phyloP scores from a whole-genome alignment of 2,888 invertebrate genomes.

The Drosophila multiciliata region DNA sequence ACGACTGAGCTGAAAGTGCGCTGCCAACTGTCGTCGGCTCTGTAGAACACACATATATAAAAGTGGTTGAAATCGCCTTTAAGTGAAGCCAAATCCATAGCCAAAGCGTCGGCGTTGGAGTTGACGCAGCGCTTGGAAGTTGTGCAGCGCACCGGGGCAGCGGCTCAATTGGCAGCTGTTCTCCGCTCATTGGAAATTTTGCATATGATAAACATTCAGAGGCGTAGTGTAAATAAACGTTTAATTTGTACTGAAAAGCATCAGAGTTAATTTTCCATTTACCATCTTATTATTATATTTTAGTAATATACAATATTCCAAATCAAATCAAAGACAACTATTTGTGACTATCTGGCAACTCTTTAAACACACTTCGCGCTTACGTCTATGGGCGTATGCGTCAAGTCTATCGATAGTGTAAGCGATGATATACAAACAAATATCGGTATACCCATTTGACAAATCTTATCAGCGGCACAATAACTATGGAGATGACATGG shows the following conservation, averaged over 20 bases:
- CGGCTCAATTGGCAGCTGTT: slow-evolving; percentile 43
- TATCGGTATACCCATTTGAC: not conserved
- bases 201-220: slow-evolving; percentile 39
- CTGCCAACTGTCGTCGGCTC: slow-evolving; percentile 45
- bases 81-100: slow-evolving; percentile 66
- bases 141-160: slow-evolving; percentile 45
- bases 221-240: slow-evolving; percentile 8
- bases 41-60: slow-evolving; percentile 17
- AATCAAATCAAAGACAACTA: not conserved
- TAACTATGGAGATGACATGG: slow-evolving; percentile 70
- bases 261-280: not conserved
- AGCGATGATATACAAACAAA: not conserved
- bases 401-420: slow-evolving; percentile 11
- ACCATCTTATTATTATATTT: not conserved
- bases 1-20: slow-evolving; percentile 75
- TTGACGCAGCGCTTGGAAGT: slow-evolving; percentile 77
- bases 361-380: not conserved
- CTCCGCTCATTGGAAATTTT: slow-evolving; percentile 43
- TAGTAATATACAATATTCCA: too few relatives aligned
- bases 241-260: not conserved
- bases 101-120: slow-evolving; percentile 76
- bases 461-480: slow-evolving; percentile 18
- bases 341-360: slow-evolving; percentile 15
- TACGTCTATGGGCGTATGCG: not conserved
- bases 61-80: slow-evolving; percentile 58